Base-by-base conservation (phyloP, 2,888 invertebrate genomes). In the Gisinianus flammeolus region DNA sequence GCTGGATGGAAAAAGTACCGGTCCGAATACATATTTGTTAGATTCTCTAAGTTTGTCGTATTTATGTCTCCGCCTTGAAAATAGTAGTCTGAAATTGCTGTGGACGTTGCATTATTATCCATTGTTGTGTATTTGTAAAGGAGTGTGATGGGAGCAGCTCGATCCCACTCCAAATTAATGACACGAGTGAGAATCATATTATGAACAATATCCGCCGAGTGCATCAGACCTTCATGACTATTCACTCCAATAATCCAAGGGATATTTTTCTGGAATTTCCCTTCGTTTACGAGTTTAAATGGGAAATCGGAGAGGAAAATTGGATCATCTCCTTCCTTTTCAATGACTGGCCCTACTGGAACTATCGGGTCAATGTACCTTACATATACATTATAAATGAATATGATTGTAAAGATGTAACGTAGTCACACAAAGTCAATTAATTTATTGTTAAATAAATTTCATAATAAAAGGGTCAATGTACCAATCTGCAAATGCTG, bases 1-100 rank as follows among this genome's bases (percentile, higher is more conserved):
- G 81, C 67, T 19, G 81, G 81, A 68, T 80, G 76, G 76, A 81
- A 82, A 68, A 83, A 83, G 68, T 82, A 82, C 10, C 83, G 73
- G 72, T 83, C 83, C 1, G 83, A 83, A 64, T 83, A 83, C 79
- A 83, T 76, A 26, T 79, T 78, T 1, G 81, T 83, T 12, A 83
- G 52, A 44, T 79, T 72, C 6, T 76, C 77, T 31, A 83, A 54
- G 1, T 28, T 66, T 52, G 30, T 30, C 0, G 3, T n/a, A 26
- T 68, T 35, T 19, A 74, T 73, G 10, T 22, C 19, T 24, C 31
- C 31, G 2, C 75, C 73, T 8, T 64, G 79, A 76, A 82, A 82
- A 52, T 83, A 83, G 35, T 66, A 81, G 10, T 79, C 16, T 54
- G 78, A 12, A 12, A 82, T 79, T 19, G 79, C 58, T 24, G 71